These are phyloP conservation scores for Pithecia hirsuta DNA, from an alignment of 2,797 vertebrate species.

Conservation along the genomic window DNA sequence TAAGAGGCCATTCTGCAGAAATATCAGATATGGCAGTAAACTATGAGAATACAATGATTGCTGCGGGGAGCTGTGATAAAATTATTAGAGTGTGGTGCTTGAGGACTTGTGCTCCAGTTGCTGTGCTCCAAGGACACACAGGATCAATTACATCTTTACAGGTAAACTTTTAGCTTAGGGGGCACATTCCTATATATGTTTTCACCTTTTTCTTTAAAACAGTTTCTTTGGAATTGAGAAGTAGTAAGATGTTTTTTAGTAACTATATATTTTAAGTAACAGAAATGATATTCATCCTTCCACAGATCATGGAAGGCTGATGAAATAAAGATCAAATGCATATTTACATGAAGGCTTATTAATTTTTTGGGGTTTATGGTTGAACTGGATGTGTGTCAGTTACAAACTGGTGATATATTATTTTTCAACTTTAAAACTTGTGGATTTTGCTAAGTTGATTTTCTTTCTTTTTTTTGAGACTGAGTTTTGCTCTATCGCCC, in stretches of 20 bases:
- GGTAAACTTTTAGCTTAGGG: conserved; percentile 83
- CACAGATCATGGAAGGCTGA: not conserved
- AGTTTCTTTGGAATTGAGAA: conserved; percentile 9
- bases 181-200: not conserved
- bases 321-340: not conserved
- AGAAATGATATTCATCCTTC: not conserved
- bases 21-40: conserved; percentile 99
- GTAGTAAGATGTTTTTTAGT: not conserved
- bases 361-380: not conserved
- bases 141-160: conserved; percentile 98
- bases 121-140: conserved; percentile 97
- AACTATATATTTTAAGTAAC: not conserved
- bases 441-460: not conserved
- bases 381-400: not conserved
- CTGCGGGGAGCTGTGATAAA: conserved; percentile 98
- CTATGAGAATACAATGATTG: conserved; percentile 98
- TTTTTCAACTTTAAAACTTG: conserved; percentile 26
- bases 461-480: not conserved
- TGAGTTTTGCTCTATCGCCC: not conserved
- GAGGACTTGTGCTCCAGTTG: conserved; percentile 96
- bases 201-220: not conserved
- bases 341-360: not conserved
- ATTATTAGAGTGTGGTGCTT: conserved; percentile 98
- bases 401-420: not conserved
- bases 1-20: conserved; percentile 97